Conservation (phyloP, 2,113 vertebrate species). For the Clinocottus analis region DNA sequence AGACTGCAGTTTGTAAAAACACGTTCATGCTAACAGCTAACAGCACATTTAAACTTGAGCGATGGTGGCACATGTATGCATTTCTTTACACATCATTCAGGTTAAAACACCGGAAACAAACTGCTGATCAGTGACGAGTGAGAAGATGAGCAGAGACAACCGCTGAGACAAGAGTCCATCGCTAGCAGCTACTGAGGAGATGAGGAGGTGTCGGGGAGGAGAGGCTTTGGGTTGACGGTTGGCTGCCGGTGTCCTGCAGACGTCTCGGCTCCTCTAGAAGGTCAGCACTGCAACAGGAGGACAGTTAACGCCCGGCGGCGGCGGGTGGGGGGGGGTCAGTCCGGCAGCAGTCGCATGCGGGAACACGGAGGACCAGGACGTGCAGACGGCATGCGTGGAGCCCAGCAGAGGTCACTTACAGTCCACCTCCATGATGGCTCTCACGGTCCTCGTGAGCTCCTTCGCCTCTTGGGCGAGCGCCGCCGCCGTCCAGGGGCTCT, state of each 20-base stretch:
- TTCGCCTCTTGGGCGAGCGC: conserved; percentile 87
- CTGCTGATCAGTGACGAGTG: background rate
- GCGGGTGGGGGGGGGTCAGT: conserved; percentile 34
- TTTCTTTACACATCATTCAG: background rate
- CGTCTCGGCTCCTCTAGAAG: conserved; percentile 63
- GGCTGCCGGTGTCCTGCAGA: conserved; percentile 3
- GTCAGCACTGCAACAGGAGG: conserved; percentile 70
- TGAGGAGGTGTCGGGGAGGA: conserved; percentile 17
- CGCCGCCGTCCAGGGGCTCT: conserved; percentile 77
- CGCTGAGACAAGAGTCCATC: conserved; percentile 37
- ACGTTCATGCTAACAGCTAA: background rate
- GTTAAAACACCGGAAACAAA: conserved; percentile 5
- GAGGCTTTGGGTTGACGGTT: background rate
- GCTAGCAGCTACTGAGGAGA: conserved; percentile 35
- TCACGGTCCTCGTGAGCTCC: conserved; percentile 88
- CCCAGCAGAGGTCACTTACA: conserved; percentile 84
- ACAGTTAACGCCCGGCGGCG: conserved; percentile 46
- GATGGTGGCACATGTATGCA: background rate
- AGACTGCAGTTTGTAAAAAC: background rate
- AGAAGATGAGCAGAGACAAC: background rate
- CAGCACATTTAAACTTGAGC: background rate
- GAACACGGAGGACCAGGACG: conserved; percentile 37
- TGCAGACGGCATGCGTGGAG: conserved; percentile 36
- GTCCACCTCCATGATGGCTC: conserved; percentile 88
- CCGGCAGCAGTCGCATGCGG: conserved; percentile 46